A percentile compares a stretch with the other conserved stretches of the same genome.
Conservation (phyloP, 1,140 invertebrate species). For the Macrotrachela quadricornifera region DNA sequence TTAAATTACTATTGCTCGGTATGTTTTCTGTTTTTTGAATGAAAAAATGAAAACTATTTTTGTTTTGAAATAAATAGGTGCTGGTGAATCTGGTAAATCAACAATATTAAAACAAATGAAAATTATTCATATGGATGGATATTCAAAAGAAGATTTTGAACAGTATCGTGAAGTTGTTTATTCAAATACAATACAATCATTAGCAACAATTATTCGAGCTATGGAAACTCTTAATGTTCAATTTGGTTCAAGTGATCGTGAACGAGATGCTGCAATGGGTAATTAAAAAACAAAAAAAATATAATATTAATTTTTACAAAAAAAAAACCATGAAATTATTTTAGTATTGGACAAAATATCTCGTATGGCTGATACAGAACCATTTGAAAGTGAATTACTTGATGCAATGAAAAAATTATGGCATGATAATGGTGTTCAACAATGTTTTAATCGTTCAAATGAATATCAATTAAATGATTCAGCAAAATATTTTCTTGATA, state of each 20-base stretch:
- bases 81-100: conserved; percentile 88
- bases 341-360: conserved; percentile 96
- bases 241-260: conserved; percentile 37
- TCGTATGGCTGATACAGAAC: conserved; percentile 97
- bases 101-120: conserved; percentile 97
- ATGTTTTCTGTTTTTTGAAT: conserved; percentile 18
- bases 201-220: conserved; percentile 92
- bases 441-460: conserved; percentile 87
- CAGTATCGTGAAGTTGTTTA: conserved; percentile 47
- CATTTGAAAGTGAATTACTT: conserved; percentile 90
- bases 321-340: too few relatives aligned
- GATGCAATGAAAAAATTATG: conserved; percentile 95
- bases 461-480: conserved; percentile 99
- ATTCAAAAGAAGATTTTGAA: conserved; percentile 37
- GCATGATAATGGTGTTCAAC: conserved; percentile 84
- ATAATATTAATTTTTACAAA: too few relatives aligned
- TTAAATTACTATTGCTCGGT: conserved; percentile 91
- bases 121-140: conserved; percentile 49
- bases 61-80: conserved; percentile 47
- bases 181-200: conserved; percentile 98
- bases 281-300: too few relatives aligned
- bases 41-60: background rate
- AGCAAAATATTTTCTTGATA: conserved; percentile 69
- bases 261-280: conserved; percentile 9
- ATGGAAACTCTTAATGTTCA: conserved; percentile 93